Evolutionary conservation across 2,888 invertebrate genomes (phyloP), one percentile per base, ranked within the genome.

Genomic region (Papilio gigon): DNA sequence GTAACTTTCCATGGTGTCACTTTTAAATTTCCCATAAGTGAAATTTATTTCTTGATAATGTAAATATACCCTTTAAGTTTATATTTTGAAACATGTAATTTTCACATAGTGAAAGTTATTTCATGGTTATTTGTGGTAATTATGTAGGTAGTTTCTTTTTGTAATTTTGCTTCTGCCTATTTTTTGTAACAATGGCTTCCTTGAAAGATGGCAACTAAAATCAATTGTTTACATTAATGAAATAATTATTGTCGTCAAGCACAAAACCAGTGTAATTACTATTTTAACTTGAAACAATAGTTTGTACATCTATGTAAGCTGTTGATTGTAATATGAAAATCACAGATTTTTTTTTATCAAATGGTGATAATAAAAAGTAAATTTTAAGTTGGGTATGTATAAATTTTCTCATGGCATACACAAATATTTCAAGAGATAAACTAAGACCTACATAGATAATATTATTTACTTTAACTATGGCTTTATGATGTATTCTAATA

Each of bases 321-420:
- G n/a, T 56, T n/a, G 2, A 14, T 56, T 30, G 56, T 56, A 22
- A 50, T 50, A 50, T 25, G 1, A 6, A 27, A 50, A 25, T 50
- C 50, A 50, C 22, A 27, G 14, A 25, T 8, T 2, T 30, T 2
- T 30, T 30, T 17, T 25, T 50, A 50, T 25, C 50, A 25, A 25
- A 50, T 50, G 50, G 30, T 27, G 3, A 37, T 12, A 37, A 37
- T 37, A 6, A n/a, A 25, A 27, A 27, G n/a, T n/a, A n/a, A 6
- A 27, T 30, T 30, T 30, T 30, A 56, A 9, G 17, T 11, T 4
- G 30, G 17, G 9, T 30, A 56, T 56, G 4, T 30, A 56, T 30
- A 56, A 56, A 56, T 30, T 56, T 56, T 75, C 75, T 71, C 79
- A 78, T 71, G 78, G 79, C 76, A 76, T 75, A 72, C 78, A 76